Base-by-base conservation (phyloP, 2,113 vertebrate species). In the Genyomyrus donnyi region DNA sequence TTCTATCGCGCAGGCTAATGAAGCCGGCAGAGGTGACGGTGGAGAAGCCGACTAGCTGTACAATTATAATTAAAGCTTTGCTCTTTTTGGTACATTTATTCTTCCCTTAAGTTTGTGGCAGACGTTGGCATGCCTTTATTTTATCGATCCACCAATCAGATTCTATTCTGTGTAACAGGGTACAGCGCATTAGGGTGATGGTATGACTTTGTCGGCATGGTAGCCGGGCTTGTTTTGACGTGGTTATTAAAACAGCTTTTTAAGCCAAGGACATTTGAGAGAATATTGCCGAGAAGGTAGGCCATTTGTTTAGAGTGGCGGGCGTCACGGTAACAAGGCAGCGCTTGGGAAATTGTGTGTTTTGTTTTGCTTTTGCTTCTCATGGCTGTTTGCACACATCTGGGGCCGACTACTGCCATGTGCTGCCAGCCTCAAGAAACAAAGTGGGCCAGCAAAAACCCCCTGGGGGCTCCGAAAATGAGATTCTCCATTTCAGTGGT, bases 401-500 rank as follows among this genome's bases (percentile, higher is more conserved):
- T 89, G 70, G 3, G 21, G 70, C 15, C 4, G 1, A 15, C 58
- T 46, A 50, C 48, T 39, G 74, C 74, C 6, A 9, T 45, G 88
- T 24, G 24, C 31, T 39, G 49, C 19, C 27, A 9, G 31, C 27
- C 2, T 2, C 19, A 52, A 52, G 21, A 27, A 80, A 45, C 66
- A 52, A 39, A 50, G 49, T 83, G 74, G 66, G 70, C 35, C 31
- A 27, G 31, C 88, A 21, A 13, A 21, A 83, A 27, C 77, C 52
- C 74, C 74, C 35, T 13, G 27, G 74, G 89, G 74, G 46, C 39
- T 89, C 77, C n/a, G 52, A 62, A 89, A 89, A 89, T 85, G 77
- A 56, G 89, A 89, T 85, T 89, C 77, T 84, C 48, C 70, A 53
- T 89, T 83, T 89, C 46, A 49, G 50, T 58, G 52, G 84, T 62